phyloP scores from a whole-genome alignment of 2,797 vertebrate genomes.

The Aphelocoma californica region DNA sequence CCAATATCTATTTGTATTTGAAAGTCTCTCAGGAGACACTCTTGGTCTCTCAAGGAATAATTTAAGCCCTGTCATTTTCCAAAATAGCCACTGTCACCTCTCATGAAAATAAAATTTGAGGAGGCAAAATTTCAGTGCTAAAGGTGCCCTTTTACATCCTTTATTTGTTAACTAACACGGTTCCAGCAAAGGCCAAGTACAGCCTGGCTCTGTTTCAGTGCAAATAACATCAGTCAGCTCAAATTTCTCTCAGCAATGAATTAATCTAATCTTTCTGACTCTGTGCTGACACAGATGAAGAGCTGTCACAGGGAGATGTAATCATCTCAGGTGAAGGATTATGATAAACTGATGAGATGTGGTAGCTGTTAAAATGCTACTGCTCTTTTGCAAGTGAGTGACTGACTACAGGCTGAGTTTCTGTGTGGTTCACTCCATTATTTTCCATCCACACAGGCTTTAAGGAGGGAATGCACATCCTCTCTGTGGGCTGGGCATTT shows the following conservation, averaged over 20 bases:
- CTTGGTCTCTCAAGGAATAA: not conserved
- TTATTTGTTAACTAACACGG: not conserved
- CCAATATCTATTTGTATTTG: not conserved
- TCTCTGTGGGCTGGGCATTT: not conserved
- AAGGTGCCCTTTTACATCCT: not conserved
- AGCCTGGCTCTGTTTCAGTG: not conserved
- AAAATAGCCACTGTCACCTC: not conserved
- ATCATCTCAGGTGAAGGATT: conserved; percentile 1
- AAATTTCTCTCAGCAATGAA: not conserved
- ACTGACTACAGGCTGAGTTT: not conserved
- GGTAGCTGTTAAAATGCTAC: not conserved
- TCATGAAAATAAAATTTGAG: not conserved
- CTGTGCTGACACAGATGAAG: not conserved
- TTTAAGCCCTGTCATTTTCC: not conserved
- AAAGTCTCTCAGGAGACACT: not conserved
- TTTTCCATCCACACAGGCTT: not conserved
- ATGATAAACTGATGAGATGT: not conserved
- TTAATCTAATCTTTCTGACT: not conserved
- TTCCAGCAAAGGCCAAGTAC: not conserved
- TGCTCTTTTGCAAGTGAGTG: not conserved
- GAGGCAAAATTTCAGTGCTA: not conserved
- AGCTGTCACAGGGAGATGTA: not conserved
- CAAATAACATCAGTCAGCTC: not conserved
- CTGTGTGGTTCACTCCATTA: not conserved
- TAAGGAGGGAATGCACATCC: not conserved